These are phyloP conservation scores for Herpetotheres cachinnans DNA, from an alignment of 2,113 vertebrate species.

Conservation along the genomic window DNA sequence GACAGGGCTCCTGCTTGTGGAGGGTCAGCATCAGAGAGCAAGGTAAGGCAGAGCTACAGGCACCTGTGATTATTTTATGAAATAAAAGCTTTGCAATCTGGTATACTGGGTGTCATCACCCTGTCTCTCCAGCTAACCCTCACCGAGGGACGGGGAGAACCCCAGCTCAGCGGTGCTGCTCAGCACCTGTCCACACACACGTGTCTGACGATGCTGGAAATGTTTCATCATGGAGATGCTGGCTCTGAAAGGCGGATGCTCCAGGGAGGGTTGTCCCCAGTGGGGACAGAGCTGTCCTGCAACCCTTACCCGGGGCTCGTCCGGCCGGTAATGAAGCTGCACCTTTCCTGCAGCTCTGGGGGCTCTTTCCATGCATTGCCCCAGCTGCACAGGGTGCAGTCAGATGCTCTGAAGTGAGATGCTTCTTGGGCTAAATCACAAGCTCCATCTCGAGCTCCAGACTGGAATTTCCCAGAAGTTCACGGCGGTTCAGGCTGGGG, in stretches of 20 bases:
- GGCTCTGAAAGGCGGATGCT: background rate
- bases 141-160: background rate
- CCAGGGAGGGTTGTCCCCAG: background rate
- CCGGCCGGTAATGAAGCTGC: rapidly evolving
- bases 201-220: rapidly evolving
- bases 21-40: background rate
- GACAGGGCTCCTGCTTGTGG: background rate
- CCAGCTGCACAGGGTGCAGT: rapidly evolving
- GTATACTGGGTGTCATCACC: background rate
- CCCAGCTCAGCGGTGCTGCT: background rate
- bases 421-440: background rate
- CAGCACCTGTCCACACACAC: too few species aligned
- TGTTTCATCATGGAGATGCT: background rate
- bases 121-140: background rate
- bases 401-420: background rate
- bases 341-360: background rate
- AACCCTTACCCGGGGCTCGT: rapidly evolving
- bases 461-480: constrained; percentile 11
- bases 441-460: background rate
- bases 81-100: background rate
- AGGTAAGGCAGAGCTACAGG: background rate
- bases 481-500: background rate
- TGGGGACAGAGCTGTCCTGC: background rate
- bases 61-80: rapidly evolving
- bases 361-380: too few species aligned